These are phyloP conservation scores for Psilopogon haemacephalus DNA, from an alignment of 2,113 vertebrate genomes.

Conservation along the genomic window DNA sequence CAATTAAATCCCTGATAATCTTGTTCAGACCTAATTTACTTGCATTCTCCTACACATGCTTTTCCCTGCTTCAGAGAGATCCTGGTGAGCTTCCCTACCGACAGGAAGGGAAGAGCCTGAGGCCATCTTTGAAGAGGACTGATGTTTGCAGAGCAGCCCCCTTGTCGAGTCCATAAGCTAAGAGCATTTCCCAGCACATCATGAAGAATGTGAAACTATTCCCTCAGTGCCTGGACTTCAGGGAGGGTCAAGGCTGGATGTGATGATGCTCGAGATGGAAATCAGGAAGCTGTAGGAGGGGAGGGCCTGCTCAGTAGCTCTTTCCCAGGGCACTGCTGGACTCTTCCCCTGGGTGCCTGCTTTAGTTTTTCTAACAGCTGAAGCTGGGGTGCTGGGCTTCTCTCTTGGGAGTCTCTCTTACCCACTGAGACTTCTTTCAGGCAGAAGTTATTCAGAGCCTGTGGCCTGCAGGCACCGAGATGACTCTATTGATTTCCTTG, in stretches of 20 bases:
- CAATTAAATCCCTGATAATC: conserved; percentile 71
- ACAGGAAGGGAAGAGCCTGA: not conserved
- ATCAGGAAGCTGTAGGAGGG: not conserved
- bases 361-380: not conserved
- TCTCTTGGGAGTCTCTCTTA: not conserved
- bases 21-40: conserved; percentile 66
- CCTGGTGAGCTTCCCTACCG: not conserved
- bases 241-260: not conserved
- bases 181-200: conserved; percentile 3
- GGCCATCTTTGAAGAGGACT: not conserved
- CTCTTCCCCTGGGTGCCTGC: not conserved
- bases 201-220: not conserved
- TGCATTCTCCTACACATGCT: conserved; percentile 13
- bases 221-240: not conserved
- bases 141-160: conserved; percentile 1
- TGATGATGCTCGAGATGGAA: not conserved
- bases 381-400: not conserved
- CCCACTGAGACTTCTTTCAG: not conserved
- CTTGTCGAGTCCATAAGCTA: not conserved
- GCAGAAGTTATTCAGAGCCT: not conserved
- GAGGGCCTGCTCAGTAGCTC: not conserved
- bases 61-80: not conserved
- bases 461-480: conserved; percentile 25
- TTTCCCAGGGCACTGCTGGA: not conserved
- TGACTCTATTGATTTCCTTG: conserved; percentile 49